Evolutionary conservation across 2,797 vertebrate genomes (phyloP), one percentile per base, ranked within the genome.

Genomic region (Steatocranus sp.): DNA sequence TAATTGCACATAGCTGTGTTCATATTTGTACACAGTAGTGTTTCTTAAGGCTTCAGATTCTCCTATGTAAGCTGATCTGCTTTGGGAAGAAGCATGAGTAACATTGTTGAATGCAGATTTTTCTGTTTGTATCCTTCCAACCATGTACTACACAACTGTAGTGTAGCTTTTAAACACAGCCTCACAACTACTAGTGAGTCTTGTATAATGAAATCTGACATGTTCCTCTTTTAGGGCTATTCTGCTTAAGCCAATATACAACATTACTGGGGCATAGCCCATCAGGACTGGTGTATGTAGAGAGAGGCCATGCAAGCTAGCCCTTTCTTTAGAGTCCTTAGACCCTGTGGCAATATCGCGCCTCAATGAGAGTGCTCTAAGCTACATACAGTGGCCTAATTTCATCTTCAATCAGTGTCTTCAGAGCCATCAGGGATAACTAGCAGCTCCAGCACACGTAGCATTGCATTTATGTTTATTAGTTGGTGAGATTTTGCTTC

Each of bases 331-430:
- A 85, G 82, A 83, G 86, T 93, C 91, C 90, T 91, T 82, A 73
- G 88, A 91, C 91, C 93, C 93, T 68, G 84, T 93, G 88, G 93
- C 91, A 81, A 87, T 88, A 89, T 95, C 88, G 92, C 79, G 91
- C 91, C 91, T 93, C 86, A 80, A 78, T 84, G 88, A 87, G 78
- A 84, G 87, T 20, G 88, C 93, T 92, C 78, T 51, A 50, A 93
- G 92, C 93, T 85, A 91, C 89, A 49, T 68, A 61, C 88, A 92
- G 83, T 93, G 92, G 91, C 92, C 95, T 95, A 92, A 93, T 94
- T 96, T 96, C 94, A 95, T 94, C 92, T 95, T 94, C 93, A 94
- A 95, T 96, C 95, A 96, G 89, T 83, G 82, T 95, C 92, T 94
- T 82, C 87, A 56, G 79, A 91, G 89, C 90, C 90, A 82, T 94